A percentile compares a stretch with the other conserved stretches of the same genome.
Conservation (phyloP, 2,113 vertebrate species). For the Zingel zingel region DNA sequence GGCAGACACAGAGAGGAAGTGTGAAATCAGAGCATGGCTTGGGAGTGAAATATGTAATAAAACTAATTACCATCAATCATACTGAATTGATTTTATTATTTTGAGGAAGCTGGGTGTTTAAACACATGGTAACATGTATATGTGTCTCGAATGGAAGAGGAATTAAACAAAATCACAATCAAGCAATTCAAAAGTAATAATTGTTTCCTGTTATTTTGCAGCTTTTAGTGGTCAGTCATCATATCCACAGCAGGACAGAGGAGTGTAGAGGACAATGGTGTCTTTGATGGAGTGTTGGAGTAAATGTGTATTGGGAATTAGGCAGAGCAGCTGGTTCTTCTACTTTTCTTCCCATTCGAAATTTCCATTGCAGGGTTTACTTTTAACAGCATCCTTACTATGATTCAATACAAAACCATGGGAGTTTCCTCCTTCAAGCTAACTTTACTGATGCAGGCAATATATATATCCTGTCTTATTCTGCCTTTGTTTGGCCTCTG, state of each 20-base stretch:
- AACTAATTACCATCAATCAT: neutral
- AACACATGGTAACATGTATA: neutral
- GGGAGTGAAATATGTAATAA: neutral
- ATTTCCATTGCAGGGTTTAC: constrained; percentile 3
- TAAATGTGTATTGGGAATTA: neutral
- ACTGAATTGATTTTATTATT: neutral
- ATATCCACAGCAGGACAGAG: neutral
- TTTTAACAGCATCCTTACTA: neutral
- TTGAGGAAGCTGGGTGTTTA: neutral
- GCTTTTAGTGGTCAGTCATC: neutral
- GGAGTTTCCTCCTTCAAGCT: neutral
- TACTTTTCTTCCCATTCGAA: neutral
- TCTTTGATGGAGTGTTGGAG: neutral
- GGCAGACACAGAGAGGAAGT: constrained; percentile 2
- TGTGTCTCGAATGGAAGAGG: neutral
- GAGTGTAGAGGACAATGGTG: neutral
- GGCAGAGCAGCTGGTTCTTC: neutral
- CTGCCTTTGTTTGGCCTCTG: no score
- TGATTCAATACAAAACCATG: neutral
- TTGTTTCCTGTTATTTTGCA: neutral
- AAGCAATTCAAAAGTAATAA: neutral
- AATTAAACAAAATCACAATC: neutral
- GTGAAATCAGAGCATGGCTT: neutral
- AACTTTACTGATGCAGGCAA: neutral
- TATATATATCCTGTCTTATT: neutral